Base-by-base conservation (phyloP, 2,113 vertebrate genomes). In the Brienomyrus brachyistius region DNA sequence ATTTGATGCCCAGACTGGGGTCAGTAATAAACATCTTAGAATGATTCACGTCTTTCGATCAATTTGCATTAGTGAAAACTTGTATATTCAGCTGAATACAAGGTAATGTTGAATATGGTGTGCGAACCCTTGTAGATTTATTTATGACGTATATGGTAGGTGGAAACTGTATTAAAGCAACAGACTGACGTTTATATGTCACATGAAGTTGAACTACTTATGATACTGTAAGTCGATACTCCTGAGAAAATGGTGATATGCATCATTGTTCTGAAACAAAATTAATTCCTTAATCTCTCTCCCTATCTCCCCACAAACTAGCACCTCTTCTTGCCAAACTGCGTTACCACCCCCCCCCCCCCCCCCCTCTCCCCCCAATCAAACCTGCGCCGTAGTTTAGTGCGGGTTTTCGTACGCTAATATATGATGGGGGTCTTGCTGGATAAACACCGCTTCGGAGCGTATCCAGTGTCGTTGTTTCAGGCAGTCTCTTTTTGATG, bases 401-500 rank as follows among this genome's bases (percentile, higher is more conserved):
- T 82, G 40, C 7, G 43, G 77, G 15, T 82, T 82, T 82, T 82
- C 82, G 13, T 47, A 84, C 45, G 82, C 45, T 47, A 47, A 47
- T 47, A 47, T 84, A 2, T 8, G 40, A 23, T 6, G 45, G 5
- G 43, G 45, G 15, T 84, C 45, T 48, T 47, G 82, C 48, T 84
- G 21, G 43, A 23, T 48, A 47, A 45, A 84, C 82, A 84, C 19
- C 7, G 43, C 82, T 21, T 19, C 31, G 11, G 15, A 19, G 17
- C 77, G 19, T 82, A 82, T 82, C 77, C 31, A 43, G 77, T 82
- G 40, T 23, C 17, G 45, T 9, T 23, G 17, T 48, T 84, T 23
- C 23, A 43, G 43, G 45, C 19, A 45, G 9, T 47, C 40, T 43
- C 82, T 43, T 23, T 23, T 45, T 40, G 90, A 94, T 92, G 95